Base-by-base conservation (phyloP, 2,797 vertebrate species). In the Crenichthys baileyi region DNA sequence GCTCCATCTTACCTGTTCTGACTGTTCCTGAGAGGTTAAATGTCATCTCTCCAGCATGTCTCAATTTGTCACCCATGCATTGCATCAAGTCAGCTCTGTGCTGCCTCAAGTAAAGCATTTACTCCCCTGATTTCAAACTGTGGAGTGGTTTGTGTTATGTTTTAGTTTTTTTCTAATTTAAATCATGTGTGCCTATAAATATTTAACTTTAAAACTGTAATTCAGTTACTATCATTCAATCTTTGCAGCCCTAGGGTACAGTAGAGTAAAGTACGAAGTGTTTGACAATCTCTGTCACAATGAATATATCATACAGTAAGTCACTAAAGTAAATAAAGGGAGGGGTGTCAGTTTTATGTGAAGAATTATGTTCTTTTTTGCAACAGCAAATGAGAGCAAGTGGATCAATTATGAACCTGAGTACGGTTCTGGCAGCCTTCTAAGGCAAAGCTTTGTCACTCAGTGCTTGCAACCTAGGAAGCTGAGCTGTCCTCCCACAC, bases 401-500 rank as follows among this genome's bases (percentile, higher is more conserved):
- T 39, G 75, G 86, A 93, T 95, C 89, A 84, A 94, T 94, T 80
- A 84, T 68, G 72, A 86, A 81, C 16, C 74, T 87, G 84, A 88
- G 86, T 90, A 78, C 87, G 88, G 90, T 85, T 79, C 63, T 76
- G 77, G 87, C 89, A 80, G 90, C 81, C 77, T 89, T 88, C 90
- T 93, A 85, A 93, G 88, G 90, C 83, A 82, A 82, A 83, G 79
- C 83, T 82, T 89, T 93, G 92, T 92, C 89, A 91, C 80, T 92
- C 88, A 87, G 72, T 85, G 77, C 72, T 73, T 74, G 79, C 82
- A 84, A 89, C 79, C 79, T 58, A 63, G 73, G 75, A 74, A 88
- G 80, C 26, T 56, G 78, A 76, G 79, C 77, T 87, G 79, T 90
- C 88, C 89, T 84, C 88, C 88, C 88, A 83, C 83, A 84, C 46